Evolutionary conservation across 2,888 invertebrate genomes (phyloP).

Genomic region (Drosophila mimetica): DNA sequence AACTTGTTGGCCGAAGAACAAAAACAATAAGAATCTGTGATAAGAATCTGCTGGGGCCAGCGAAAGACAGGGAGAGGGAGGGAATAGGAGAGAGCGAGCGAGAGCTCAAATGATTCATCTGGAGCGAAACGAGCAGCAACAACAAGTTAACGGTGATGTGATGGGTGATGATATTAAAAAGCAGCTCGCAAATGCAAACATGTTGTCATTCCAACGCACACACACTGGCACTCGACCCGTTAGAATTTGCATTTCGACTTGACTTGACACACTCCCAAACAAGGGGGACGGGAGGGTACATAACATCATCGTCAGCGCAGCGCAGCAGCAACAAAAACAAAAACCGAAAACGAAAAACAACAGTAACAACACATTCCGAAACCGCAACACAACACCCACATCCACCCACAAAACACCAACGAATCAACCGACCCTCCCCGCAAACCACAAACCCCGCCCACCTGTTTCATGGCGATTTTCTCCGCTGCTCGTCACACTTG

Average conservation of each 20-base stretch:
- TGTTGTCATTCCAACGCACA: constrained; percentile 41
- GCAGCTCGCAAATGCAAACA: constrained; percentile 35
- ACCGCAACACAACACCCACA: constrained; percentile 5
- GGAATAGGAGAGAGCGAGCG: constrained; percentile 6
- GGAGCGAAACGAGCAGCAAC: constrained; percentile 25
- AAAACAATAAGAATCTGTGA: constrained; percentile 29
- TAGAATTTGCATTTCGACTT: constrained; percentile 33
- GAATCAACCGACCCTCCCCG: constrained; percentile 6
- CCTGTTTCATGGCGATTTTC: constrained; percentile 46
- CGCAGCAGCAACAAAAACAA: constrained; percentile 5
- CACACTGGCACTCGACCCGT: constrained; percentile 10
- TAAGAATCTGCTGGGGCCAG: constrained; percentile 25
- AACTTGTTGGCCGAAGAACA: constrained; percentile 63
- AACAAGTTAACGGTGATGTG: constrained; percentile 31
- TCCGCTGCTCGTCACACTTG: constrained; percentile 28
- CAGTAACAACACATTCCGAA: not conserved
- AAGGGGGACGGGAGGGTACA: constrained; percentile 4
- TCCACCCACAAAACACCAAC: constrained; percentile 5
- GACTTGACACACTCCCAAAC: constrained; percentile 6
- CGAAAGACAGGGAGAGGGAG: constrained; percentile 1
- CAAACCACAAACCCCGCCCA: constrained; percentile 31
- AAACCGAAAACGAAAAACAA: no score
- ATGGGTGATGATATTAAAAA: constrained; percentile 23
- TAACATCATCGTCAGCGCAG: constrained; percentile 28
- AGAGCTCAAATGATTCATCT: constrained; percentile 46